A percentile compares a stretch with the other conserved stretches of the same genome.
phyloP scores from a whole-genome alignment of 2,888 invertebrate species.

The Tanytarsus gracilentus region DNA sequence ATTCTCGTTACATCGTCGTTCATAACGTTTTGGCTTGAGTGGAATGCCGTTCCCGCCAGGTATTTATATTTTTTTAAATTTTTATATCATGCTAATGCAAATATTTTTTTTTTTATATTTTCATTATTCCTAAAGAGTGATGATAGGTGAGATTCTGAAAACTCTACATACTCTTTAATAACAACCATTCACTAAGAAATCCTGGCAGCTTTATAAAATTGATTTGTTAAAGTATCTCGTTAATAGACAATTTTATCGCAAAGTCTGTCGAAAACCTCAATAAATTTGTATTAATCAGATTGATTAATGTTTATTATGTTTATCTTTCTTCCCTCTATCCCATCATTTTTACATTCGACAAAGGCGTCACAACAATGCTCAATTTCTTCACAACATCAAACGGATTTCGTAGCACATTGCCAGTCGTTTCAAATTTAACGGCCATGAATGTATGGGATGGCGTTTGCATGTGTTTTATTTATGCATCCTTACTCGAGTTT shows the following conservation, averaged over 20 bases:
- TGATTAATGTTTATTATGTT: no score
- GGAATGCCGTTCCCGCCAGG: conserved; percentile 93
- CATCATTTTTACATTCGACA: background rate
- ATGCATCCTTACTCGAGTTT: conserved; percentile 87
- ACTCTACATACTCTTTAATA: no score
- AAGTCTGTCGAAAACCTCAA: no score
- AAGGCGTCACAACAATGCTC: conserved; percentile 94
- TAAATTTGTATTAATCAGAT: no score
- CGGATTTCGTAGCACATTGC: conserved; percentile 82
- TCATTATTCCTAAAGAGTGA: no score
- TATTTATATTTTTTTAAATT: conserved; percentile 51
- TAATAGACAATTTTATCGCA: no score
- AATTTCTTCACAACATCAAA: conserved; percentile 96
- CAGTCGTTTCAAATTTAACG: conserved; percentile 86
- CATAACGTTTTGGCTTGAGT: conserved; percentile 96
- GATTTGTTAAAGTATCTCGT: no score
- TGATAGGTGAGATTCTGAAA: background rate
- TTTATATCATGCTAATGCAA: background rate
- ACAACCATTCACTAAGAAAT: no score
- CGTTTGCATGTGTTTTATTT: conserved; percentile 95
- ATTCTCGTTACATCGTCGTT: conserved; percentile 94
- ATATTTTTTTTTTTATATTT: background rate
- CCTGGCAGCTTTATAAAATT: no score
- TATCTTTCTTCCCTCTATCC: no score
- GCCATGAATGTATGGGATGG: conserved; percentile 98